Percentiles rank a stretch among this genome's conserved stretches.
Evolutionary conservation across 2,113 vertebrate genomes (phyloP).

Genomic region (Macquaria ambigua): DNA sequence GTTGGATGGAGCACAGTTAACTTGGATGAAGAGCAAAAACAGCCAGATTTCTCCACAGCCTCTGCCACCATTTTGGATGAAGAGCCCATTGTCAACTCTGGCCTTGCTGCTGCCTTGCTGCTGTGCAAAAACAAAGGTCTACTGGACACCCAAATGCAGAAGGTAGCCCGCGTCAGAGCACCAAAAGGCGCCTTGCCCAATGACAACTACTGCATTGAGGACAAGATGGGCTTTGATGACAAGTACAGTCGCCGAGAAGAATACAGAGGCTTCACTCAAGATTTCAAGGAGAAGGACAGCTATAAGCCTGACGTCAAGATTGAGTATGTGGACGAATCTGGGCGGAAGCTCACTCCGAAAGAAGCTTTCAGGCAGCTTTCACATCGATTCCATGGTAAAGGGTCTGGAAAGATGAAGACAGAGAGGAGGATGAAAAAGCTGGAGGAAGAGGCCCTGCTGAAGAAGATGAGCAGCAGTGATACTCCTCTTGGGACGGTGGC

Average conservation of each 20-base stretch:
- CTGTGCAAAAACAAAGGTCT: constrained; percentile 94
- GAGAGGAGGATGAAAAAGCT: constrained; percentile 95
- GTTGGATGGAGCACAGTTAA: constrained; percentile 94
- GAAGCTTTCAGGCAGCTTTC: constrained; percentile 96
- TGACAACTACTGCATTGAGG: constrained; percentile 93
- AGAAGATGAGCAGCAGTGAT: constrained; percentile 96
- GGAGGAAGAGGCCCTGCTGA: constrained; percentile 93
- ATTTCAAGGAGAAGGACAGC: constrained; percentile 94
- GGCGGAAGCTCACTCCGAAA: constrained; percentile 91
- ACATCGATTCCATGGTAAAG: constrained; percentile 93
- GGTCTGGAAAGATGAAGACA: constrained; percentile 95
- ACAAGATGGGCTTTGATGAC: constrained; percentile 95
- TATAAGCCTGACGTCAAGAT: constrained; percentile 93
- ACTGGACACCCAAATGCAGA: constrained; percentile 91
- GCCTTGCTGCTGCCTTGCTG: constrained; percentile 88
- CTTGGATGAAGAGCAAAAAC: constrained; percentile 90
- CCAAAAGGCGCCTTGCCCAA: constrained; percentile 88
- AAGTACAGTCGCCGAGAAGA: constrained; percentile 94
- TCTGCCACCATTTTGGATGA: constrained; percentile 94
- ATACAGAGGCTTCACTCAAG: constrained; percentile 93
- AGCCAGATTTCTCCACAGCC: constrained; percentile 88
- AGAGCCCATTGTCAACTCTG: constrained; percentile 93
- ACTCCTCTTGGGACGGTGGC: constrained; percentile 93
- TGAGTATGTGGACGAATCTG: constrained; percentile 94
- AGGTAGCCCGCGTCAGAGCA: constrained; percentile 89